Percentiles rank a stretch among this genome's conserved stretches.
These are phyloP conservation scores for Neomorphus geoffroyi DNA, from an alignment of 2,797 vertebrate species.

Conservation along the genomic window DNA sequence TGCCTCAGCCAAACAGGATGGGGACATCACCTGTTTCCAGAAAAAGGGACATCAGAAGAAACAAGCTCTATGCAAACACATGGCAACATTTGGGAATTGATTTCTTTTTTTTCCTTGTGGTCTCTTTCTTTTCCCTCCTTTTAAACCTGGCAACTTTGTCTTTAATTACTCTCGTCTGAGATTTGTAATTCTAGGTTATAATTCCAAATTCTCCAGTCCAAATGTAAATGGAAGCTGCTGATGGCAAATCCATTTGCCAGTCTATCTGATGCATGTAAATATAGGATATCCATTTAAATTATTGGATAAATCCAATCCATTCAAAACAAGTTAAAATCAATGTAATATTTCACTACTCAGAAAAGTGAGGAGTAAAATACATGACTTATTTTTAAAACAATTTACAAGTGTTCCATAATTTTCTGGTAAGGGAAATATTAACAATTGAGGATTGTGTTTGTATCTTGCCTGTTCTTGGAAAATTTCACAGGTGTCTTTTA, in stretches of 20 bases:
- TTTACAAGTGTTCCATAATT: not conserved
- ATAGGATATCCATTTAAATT: not conserved
- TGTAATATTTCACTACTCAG: not conserved
- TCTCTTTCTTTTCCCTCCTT: not conserved
- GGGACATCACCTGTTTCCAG: slow-evolving; percentile 9
- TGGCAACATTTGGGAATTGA: not conserved
- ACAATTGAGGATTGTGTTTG: not conserved
- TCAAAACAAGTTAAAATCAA: not conserved
- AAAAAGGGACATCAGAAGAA: not conserved
- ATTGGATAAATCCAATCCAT: not conserved
- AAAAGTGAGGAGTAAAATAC: not conserved
- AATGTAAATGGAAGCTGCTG: not conserved
- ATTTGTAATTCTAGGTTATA: not conserved
- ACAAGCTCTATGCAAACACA: not conserved
- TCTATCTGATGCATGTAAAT: not conserved
- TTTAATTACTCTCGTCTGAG: not conserved
- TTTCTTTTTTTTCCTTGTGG: not conserved
- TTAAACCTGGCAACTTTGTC: not conserved
- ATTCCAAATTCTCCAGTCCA: not conserved
- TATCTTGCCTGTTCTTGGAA: not conserved
- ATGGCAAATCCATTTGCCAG: not conserved
- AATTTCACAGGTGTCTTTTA: not conserved
- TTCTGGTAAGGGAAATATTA: not conserved
- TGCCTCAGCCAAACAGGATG: not conserved
- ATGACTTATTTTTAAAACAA: not conserved